phyloP scores from a whole-genome alignment of 2,113 vertebrate genomes.

The Marmota monax region DNA sequence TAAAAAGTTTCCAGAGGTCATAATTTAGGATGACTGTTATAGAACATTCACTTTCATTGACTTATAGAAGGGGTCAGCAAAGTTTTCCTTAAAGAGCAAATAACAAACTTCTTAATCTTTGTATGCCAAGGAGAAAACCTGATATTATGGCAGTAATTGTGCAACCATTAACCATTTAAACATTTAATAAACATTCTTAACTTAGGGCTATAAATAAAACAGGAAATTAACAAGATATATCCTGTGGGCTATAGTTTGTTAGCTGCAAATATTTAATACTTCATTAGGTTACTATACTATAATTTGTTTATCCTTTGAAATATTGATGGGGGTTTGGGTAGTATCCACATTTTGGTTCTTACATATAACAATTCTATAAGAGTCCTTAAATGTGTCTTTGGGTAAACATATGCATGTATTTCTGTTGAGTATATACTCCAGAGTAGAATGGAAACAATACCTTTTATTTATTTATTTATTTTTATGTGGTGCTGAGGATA shows the following conservation, averaged over 20 bases:
- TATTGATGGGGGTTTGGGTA: neutral
- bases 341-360: neutral
- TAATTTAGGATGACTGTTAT: neutral
- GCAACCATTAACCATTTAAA: neutral
- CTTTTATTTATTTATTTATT: too few relatives aligned
- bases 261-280: neutral
- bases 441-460: too few relatives aligned
- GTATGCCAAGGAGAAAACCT: neutral
- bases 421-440: too few relatives aligned
- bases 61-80: neutral
- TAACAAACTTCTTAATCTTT: neutral
- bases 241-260: neutral
- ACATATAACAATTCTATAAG: neutral
- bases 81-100: neutral
- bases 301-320: constrained; percentile 10
- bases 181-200: neutral
- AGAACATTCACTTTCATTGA: neutral
- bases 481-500: too few relatives aligned
- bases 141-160: neutral
- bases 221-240: neutral
- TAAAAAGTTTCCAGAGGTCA: neutral
- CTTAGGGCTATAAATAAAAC: neutral
- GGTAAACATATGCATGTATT: neutral
- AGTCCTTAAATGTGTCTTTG: neutral
- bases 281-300: neutral